These are phyloP conservation scores for Tetramorium bicarinatum DNA, from an alignment of 2,888 invertebrate species.

Conservation along the genomic window DNA sequence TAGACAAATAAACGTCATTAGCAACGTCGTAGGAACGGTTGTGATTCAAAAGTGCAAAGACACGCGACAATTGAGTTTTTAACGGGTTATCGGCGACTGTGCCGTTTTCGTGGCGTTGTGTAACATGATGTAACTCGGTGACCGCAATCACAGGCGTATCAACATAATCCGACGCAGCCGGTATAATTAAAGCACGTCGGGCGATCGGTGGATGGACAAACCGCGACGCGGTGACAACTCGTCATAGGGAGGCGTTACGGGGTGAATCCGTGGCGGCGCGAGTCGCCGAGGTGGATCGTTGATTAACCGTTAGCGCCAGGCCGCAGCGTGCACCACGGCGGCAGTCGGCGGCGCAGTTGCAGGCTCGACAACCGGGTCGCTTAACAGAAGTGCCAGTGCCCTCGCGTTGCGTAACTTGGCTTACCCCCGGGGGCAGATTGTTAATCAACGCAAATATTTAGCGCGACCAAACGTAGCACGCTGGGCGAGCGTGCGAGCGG, in stretches of 20 bases:
- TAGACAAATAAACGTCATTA: no score
- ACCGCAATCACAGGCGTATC: conserved; percentile 47
- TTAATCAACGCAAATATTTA: conserved; percentile 57
- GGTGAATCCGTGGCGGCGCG: conserved; percentile 41
- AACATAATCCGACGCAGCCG: conserved; percentile 47
- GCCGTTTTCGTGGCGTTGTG: not conserved
- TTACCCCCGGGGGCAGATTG: conserved; percentile 23
- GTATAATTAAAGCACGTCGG: conserved; percentile 52
- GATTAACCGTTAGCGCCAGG: conserved; percentile 50
- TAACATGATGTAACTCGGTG: conserved; percentile 43
- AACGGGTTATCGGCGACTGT: not conserved
- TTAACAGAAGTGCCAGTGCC: conserved; percentile 24
- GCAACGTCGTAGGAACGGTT: no score
- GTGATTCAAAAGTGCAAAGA: not conserved
- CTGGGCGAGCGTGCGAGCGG: conserved; percentile 33
- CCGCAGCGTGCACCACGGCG: conserved; percentile 27
- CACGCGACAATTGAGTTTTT: not conserved
- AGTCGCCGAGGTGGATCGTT: conserved; percentile 49
- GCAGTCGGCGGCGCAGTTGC: conserved; percentile 41
- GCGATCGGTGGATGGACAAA: conserved; percentile 51
- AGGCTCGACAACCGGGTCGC: conserved; percentile 29
- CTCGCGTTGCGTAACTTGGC: conserved; percentile 31
- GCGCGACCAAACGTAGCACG: conserved; percentile 46
- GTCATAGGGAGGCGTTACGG: conserved; percentile 48
- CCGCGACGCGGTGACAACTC: conserved; percentile 52